Evolutionary conservation across 2,888 invertebrate species (phyloP).

Genomic region (Pammene aurita): DNA sequence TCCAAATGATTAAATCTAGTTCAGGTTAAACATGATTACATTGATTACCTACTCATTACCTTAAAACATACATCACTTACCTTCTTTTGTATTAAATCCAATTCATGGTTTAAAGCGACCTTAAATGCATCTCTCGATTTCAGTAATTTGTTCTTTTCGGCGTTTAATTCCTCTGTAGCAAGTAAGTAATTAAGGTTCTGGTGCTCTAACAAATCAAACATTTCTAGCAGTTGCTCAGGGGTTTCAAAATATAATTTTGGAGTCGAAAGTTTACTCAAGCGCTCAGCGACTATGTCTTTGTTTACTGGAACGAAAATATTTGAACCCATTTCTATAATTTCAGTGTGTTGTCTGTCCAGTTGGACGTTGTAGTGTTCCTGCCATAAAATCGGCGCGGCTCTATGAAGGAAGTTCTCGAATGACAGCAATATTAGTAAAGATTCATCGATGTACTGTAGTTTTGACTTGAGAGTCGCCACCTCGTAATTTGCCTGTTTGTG

Average conservation of each 20-base stretch:
- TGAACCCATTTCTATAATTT: constrained; percentile 63
- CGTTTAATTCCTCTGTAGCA: constrained; percentile 70
- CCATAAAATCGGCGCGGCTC: constrained; percentile 74
- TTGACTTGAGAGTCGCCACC: constrained; percentile 70
- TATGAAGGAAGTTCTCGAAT: constrained; percentile 73
- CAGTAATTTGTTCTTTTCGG: constrained; percentile 70
- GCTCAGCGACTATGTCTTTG: constrained; percentile 53
- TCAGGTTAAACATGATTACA: no score
- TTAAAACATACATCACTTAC: constrained; percentile 49
- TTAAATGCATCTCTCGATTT: constrained; percentile 64
- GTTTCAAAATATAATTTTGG: constrained; percentile 70
- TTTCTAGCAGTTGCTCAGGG: constrained; percentile 65
- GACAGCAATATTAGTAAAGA: constrained; percentile 71
- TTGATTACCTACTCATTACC: no score
- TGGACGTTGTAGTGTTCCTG: constrained; percentile 63
- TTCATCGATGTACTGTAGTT: constrained; percentile 74
- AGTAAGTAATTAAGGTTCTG: constrained; percentile 77
- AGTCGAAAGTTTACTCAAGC: constrained; percentile 59
- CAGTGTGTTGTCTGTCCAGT: constrained; percentile 57
- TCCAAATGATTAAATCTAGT: no score
- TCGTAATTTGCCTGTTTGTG: constrained; percentile 71
- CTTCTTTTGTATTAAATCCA: constrained; percentile 67
- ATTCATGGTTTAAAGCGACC: constrained; percentile 58
- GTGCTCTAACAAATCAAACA: constrained; percentile 69
- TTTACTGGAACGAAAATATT: constrained; percentile 66